Base-by-base conservation (phyloP, 2,888 invertebrate genomes). In the Germaria angustata region DNA sequence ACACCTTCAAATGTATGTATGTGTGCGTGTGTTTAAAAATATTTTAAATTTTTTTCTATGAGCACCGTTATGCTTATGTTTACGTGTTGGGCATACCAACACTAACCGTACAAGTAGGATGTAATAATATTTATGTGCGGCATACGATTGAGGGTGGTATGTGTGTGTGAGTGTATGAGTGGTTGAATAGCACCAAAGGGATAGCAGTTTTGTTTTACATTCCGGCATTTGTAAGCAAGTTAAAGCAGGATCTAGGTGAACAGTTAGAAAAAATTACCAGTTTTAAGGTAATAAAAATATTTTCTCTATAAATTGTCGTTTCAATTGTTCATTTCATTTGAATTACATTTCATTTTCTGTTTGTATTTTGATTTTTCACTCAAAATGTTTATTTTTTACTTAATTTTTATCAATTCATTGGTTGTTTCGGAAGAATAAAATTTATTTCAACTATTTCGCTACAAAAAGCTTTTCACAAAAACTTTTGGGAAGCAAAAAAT, bases 51-150 rank as follows among this genome's bases (percentile, higher is more conserved):
- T 46, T 9, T 39, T 55, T 9, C 28, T n/a, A 1, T 46, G 22
- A 36, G 36, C 17, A 20, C 2, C 17, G 51, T 63, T 32, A 11
- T n/a, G 53, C 36, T 44, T 53, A 63, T 36, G 36, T 28, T 53
- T 63, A 78, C 77, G 77, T 71, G 77, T 71, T 15, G 22, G 61
- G 69, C 77, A 71, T 78, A 46, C 69, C 49, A 59, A 49, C 39
- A 20, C 32, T 34, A n/a, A 22, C 17, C 44, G 28, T 57, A 66
- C 55, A 15, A 13, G 20, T 24, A 41, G 20, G 22, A 41, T 63
- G n/a, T 17, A 34, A 13, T 53, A 63, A 22, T 20, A 73, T n/a
- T n/a, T n/a, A n/a, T 41, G 8, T 22, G 13, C 20, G 41, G 20
- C 15, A 5, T 15, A 36, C 22, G 46, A 15, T 73, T 41, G 44